phyloP scores from a whole-genome alignment of 2,888 invertebrate genomes.

The Orthosia gothica region DNA sequence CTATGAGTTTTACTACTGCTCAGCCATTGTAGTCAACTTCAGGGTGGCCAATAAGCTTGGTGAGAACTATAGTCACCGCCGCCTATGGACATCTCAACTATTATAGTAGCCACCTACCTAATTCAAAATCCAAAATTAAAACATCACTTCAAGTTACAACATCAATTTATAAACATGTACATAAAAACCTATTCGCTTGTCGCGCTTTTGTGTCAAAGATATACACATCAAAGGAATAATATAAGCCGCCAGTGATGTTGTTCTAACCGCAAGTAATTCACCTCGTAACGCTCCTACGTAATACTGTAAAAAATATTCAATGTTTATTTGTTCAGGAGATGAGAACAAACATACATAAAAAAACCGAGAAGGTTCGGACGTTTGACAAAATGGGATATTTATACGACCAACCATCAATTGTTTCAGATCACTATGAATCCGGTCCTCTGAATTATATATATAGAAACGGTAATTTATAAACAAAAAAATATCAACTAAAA shows the following conservation, averaged over 20 bases:
- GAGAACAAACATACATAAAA: slow-evolving; percentile 58
- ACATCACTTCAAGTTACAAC: slow-evolving; percentile 15
- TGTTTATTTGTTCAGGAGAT: slow-evolving; percentile 68
- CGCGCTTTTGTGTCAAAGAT: slow-evolving; percentile 64
- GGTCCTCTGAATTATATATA: slow-evolving; percentile 1
- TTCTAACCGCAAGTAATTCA: slow-evolving; percentile 66
- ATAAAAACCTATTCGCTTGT: slow-evolving; percentile 51
- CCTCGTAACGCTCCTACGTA: slow-evolving; percentile 61
- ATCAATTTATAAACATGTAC: slow-evolving; percentile 24
- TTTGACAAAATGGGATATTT: slow-evolving; percentile 49
- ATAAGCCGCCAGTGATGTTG: slow-evolving; percentile 57
- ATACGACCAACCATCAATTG: slow-evolving; percentile 19
- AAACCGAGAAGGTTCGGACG: slow-evolving; percentile 34
- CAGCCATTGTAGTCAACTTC: too few species aligned
- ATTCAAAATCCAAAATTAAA: neutral
- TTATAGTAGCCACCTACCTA: neutral
- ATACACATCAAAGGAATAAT: slow-evolving; percentile 65
- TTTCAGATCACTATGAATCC: slow-evolving; percentile 10
- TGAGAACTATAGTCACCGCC: neutral
- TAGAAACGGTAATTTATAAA: neutral
- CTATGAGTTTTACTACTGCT: too few species aligned
- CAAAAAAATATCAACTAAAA: neutral
- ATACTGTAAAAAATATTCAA: slow-evolving; percentile 70
- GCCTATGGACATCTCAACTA: neutral
- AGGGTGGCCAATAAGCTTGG: too few species aligned